Evolutionary conservation across 2,797 vertebrate species (phyloP), one percentile per base, ranked within the genome.

Genomic region (Clarias platycephalus): DNA sequence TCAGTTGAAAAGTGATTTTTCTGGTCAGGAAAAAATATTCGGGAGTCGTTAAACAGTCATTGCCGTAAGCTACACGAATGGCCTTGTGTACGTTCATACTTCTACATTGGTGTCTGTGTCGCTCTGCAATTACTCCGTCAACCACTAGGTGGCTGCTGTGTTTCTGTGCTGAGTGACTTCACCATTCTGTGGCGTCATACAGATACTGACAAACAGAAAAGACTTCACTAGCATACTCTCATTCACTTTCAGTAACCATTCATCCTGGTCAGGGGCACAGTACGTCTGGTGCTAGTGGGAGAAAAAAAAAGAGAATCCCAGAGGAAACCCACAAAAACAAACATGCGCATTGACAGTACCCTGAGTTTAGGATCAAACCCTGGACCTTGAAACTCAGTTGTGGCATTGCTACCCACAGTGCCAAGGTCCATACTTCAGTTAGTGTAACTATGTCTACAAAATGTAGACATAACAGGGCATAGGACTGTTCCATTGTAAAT

Each of bases 401-500:
- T 71, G 22, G 22, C 68, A 44, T 24, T 44, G 34, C 40, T 71
- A 70, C 68, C 34, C 68, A 71, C 37, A n/a, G 10, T 49, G 10
- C 40, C 37, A 71, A 13, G 12, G 22, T 26, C 24, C 24, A 49
- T 44, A 40, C 37, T 44, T 72, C 24, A 9, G 67, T 20, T 20
- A 20, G 34, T 68, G 37, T 22, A 49, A 22, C 2, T 7, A 5
- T 71, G 37, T 15, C 49, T 44, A 72, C 70, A 28, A 15, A 74
- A 74, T 55, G n/a, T 55, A 4, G n/a, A n/a, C n/a, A n/a, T n/a
- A n/a, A n/a, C n/a, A 98, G 91, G 85, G 94, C 88, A 75, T 97
- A 97, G 10, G 95, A 96, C 89, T 96, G 94, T 80, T 96, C 95
- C 93, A 98, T 90, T 92, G 95, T 97, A 92, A 99, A 97, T 91